Evolutionary conservation across 2,113 vertebrate species (phyloP).

Genomic region (Lasiurus borealis): DNA sequence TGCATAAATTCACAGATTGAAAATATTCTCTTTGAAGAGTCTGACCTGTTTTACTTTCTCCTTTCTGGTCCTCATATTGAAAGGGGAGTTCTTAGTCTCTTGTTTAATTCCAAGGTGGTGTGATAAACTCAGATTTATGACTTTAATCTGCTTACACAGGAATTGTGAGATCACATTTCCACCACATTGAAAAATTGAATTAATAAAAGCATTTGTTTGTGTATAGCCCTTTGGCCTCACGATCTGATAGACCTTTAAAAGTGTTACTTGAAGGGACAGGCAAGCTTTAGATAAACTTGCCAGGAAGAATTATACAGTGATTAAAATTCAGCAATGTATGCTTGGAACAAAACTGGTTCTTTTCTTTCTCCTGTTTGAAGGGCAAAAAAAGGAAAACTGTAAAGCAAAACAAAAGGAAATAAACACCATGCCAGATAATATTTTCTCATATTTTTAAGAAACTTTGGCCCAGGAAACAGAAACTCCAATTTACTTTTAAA

Average conservation of each 20-base stretch:
- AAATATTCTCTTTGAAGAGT: slow-evolving; percentile 11
- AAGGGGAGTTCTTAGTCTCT: slow-evolving; percentile 49
- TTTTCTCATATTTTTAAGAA: slow-evolving; percentile 30
- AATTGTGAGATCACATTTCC: slow-evolving; percentile 65
- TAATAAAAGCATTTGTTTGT: slow-evolving; percentile 70
- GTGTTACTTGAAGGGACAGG: background rate
- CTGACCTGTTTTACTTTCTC: slow-evolving; percentile 36
- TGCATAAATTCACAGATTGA: background rate
- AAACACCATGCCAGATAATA: background rate
- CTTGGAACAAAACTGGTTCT: background rate
- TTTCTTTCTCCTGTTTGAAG: background rate
- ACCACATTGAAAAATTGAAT: slow-evolving; percentile 71
- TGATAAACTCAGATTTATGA: slow-evolving; percentile 76
- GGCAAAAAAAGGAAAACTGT: background rate
- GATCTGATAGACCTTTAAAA: slow-evolving; percentile 51
- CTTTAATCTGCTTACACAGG: slow-evolving; percentile 70
- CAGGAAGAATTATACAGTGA: slow-evolving; percentile 45
- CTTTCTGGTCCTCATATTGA: slow-evolving; percentile 43
- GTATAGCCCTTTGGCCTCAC: slow-evolving; percentile 26
- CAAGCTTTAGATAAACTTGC: slow-evolving; percentile 29
- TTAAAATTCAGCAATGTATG: slow-evolving; percentile 56
- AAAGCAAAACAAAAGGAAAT: slow-evolving; percentile 13
- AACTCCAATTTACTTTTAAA: background rate
- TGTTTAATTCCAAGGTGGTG: slow-evolving; percentile 58
- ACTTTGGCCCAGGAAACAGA: background rate